Percentiles rank a stretch among this genome's conserved stretches.
Evolutionary conservation across 2,888 invertebrate genomes (phyloP).

Genomic region (Noctuana brunneofusca): DNA sequence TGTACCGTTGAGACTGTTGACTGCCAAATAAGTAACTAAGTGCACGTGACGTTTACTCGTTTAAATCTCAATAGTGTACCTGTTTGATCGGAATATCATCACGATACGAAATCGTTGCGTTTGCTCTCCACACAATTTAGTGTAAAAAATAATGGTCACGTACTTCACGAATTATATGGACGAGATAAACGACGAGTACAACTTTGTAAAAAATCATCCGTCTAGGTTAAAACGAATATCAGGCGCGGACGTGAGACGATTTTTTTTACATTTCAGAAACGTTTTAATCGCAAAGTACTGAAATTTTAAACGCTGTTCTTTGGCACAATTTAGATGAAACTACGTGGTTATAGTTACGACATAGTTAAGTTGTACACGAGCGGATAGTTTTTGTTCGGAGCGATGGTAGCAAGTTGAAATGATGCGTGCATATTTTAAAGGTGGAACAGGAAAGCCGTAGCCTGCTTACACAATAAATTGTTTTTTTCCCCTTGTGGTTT

Average conservation of each 20-base stretch:
- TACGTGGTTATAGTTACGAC: constrained; percentile 32
- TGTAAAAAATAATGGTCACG: constrained; percentile 71
- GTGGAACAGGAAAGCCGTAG: constrained; percentile 30
- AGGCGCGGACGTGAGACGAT: constrained; percentile 51
- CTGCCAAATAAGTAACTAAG: constrained; percentile 13
- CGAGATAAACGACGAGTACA: constrained; percentile 61
- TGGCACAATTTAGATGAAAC: constrained; percentile 27
- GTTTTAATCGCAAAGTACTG: constrained; percentile 65
- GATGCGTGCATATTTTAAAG: constrained; percentile 34
- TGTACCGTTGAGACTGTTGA: constrained; percentile 7
- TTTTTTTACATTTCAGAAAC: constrained; percentile 61
- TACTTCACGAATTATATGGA: constrained; percentile 74
- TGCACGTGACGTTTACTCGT: constrained; percentile 59
- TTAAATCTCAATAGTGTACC: constrained; percentile 60
- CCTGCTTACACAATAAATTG: constrained; percentile 24
- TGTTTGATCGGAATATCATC: constrained; percentile 69
- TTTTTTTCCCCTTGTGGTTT: constrained; percentile 18
- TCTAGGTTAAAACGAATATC: constrained; percentile 50
- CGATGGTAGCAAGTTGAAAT: constrained; percentile 22
- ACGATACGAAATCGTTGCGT: constrained; percentile 56
- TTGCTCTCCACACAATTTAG: constrained; percentile 43
- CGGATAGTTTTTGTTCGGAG: constrained; percentile 29
- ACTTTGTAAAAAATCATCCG: constrained; percentile 71
- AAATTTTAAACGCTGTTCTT: constrained; percentile 64
- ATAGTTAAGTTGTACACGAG: constrained; percentile 30